A percentile compares a stretch with the other conserved stretches of the same genome.
phyloP scores from a whole-genome alignment of 2,888 invertebrate species.

The Dasypolia templi region DNA sequence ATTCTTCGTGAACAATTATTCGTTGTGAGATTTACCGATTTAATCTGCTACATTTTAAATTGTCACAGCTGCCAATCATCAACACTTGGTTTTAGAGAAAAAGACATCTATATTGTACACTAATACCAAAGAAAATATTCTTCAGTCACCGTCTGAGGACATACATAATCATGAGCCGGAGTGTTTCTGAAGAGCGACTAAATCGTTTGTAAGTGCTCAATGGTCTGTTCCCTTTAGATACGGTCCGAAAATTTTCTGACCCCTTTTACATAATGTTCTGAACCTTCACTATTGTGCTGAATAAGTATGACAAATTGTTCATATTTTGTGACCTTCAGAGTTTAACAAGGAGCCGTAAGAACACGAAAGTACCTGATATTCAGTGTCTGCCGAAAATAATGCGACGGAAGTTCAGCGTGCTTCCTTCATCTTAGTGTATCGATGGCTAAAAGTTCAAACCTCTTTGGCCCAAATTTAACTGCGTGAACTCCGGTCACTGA shows the following conservation, averaged over 20 bases:
- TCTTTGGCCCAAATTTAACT: too few relatives aligned
- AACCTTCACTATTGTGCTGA: slow-evolving; percentile 20
- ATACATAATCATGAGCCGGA: slow-evolving; percentile 62
- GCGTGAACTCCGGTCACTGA: too few relatives aligned
- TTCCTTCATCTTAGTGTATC: too few relatives aligned
- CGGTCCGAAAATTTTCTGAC: slow-evolving; percentile 44
- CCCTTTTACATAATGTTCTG: slow-evolving; percentile 41
- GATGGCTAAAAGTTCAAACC: too few relatives aligned
- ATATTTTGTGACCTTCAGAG: slow-evolving; percentile 12
- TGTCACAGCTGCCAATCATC: slow-evolving; percentile 59
- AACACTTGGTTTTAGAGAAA: slow-evolving; percentile 10
- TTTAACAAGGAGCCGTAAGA: neutral
- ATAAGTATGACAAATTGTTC: slow-evolving; percentile 27
- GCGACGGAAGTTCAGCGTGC: neutral
- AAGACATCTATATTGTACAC: slow-evolving; percentile 25
- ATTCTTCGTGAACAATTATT: neutral
- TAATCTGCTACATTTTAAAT: slow-evolving; percentile 1
- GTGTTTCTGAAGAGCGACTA: slow-evolving; percentile 43
- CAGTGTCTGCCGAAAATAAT: neutral
- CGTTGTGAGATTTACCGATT: neutral
- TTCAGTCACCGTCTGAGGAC: slow-evolving; percentile 28
- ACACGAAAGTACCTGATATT: neutral
- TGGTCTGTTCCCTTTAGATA: slow-evolving; percentile 53
- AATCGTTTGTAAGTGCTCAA: slow-evolving; percentile 65
- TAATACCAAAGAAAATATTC: slow-evolving; percentile 22